Evolutionary conservation across 2,113 vertebrate genomes (phyloP).

Genomic region (Oncorhynchus clarkii): DNA sequence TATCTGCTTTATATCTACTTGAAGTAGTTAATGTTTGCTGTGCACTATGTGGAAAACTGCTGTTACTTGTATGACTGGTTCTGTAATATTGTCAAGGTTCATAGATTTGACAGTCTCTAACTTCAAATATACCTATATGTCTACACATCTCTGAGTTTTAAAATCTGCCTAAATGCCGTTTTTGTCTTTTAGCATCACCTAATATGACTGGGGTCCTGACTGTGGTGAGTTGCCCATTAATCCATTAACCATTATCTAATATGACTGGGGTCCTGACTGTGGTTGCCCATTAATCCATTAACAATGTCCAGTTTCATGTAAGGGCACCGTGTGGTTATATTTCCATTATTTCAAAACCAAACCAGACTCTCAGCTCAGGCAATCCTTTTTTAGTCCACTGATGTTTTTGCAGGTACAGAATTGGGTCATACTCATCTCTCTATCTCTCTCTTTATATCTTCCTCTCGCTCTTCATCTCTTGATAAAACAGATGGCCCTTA

Average conservation of each 20-base stretch:
- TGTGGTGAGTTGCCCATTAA: slow-evolving; percentile 51
- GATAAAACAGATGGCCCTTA: no score
- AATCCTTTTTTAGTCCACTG: background rate
- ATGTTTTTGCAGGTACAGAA: background rate
- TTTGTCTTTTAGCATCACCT: slow-evolving; percentile 60
- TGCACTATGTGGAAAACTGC: background rate
- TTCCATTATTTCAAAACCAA: background rate
- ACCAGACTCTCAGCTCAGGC: no score
- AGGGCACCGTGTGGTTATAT: background rate
- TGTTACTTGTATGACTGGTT: background rate
- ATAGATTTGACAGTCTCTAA: background rate
- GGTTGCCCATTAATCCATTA: slow-evolving; percentile 30
- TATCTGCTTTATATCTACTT: background rate
- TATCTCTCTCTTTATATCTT: slow-evolving; percentile 1
- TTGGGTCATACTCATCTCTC: background rate
- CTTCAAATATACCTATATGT: background rate
- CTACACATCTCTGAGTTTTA: background rate
- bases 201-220: slow-evolving; percentile 63
- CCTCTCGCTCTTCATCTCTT: background rate
- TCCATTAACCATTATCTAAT: slow-evolving; percentile 28
- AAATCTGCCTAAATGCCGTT: background rate
- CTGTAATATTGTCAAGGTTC: background rate
- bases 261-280: slow-evolving; percentile 61
- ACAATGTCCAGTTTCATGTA: background rate
- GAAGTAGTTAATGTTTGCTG: background rate